phyloP scores from a whole-genome alignment of 2,113 vertebrate species.

The Chionodraco myersi region DNA sequence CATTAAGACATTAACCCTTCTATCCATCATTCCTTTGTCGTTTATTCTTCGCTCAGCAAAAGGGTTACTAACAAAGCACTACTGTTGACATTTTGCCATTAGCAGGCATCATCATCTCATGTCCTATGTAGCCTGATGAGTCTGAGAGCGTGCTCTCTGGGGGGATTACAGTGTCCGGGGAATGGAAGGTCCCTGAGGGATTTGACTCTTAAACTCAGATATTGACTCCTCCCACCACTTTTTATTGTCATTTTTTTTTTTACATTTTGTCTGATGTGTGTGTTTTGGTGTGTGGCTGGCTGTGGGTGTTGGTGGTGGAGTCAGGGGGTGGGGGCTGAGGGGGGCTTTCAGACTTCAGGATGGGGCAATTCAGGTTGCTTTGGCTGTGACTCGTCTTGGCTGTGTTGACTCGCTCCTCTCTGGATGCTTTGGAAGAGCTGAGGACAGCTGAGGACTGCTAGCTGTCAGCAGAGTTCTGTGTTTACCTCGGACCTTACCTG shows the following conservation, averaged over 20 bases:
- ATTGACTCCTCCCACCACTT: conserved; percentile 67
- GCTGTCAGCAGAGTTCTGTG: conserved; percentile 55
- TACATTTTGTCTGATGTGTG: conserved; percentile 31
- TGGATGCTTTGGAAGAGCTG: conserved; percentile 58
- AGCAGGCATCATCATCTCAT: conserved; percentile 57
- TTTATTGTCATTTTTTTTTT: conserved; percentile 48
- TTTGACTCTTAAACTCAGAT: conserved; percentile 70
- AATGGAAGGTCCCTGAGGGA: conserved; percentile 57
- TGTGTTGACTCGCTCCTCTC: conserved; percentile 50
- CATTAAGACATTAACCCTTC: conserved; percentile 48
- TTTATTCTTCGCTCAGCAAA: conserved; percentile 28
- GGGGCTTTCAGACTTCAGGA: conserved; percentile 59
- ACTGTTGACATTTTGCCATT: conserved; percentile 55
- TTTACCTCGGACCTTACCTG: conserved; percentile 49
- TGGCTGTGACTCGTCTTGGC: conserved; percentile 59
- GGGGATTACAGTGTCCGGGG: conserved; percentile 65
- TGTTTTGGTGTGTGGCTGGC: conserved; percentile 21
- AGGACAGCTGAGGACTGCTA: conserved; percentile 57
- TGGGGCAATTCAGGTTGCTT: conserved; percentile 67
- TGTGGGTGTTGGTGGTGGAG: conserved; percentile 36
- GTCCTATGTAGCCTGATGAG: conserved; percentile 38
- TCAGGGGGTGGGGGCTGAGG: conserved; percentile 55
- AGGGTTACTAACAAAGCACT: conserved; percentile 37
- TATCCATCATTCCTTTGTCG: conserved; percentile 17
- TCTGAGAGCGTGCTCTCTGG: conserved; percentile 38